These are phyloP conservation scores for Petaurus breviceps DNA, from an alignment of 2,113 vertebrate species.

Conservation along the genomic window DNA sequence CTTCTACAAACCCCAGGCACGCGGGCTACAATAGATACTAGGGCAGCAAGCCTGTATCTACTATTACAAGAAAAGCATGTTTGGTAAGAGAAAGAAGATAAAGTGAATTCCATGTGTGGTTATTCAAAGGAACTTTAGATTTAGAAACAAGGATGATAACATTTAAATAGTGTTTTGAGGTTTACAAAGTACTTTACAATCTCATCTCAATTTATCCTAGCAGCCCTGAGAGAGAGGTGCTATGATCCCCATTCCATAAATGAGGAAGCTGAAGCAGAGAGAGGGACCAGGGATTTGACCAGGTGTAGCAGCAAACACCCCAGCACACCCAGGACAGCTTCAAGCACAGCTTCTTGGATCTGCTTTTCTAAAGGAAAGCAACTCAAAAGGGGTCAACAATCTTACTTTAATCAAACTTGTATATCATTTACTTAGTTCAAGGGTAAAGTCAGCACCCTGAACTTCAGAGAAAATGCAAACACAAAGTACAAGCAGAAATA, in stretches of 20 bases:
- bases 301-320: neutral
- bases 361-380: too few species aligned
- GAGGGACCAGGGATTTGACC: neutral
- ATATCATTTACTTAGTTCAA: too few species aligned
- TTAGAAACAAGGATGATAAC: neutral
- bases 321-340: too few species aligned
- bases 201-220: neutral
- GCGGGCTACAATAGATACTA: neutral
- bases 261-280: neutral
- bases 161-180: neutral
- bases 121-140: neutral
- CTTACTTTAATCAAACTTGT: too few species aligned
- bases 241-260: neutral
- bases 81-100: neutral
- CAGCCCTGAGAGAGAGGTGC: neutral
- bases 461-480: too few species aligned
- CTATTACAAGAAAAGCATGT: neutral
- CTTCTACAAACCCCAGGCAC: neutral
- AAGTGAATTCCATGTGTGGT: neutral
- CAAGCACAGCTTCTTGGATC: too few species aligned
- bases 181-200: neutral
- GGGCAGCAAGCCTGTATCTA: neutral
- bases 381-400: too few species aligned
- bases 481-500: too few species aligned
- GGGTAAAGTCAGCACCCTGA: too few species aligned